Percentiles rank a stretch among this genome's conserved stretches.
phyloP scores from a whole-genome alignment of 2,113 vertebrate genomes.

The Corydoras sp. region DNA sequence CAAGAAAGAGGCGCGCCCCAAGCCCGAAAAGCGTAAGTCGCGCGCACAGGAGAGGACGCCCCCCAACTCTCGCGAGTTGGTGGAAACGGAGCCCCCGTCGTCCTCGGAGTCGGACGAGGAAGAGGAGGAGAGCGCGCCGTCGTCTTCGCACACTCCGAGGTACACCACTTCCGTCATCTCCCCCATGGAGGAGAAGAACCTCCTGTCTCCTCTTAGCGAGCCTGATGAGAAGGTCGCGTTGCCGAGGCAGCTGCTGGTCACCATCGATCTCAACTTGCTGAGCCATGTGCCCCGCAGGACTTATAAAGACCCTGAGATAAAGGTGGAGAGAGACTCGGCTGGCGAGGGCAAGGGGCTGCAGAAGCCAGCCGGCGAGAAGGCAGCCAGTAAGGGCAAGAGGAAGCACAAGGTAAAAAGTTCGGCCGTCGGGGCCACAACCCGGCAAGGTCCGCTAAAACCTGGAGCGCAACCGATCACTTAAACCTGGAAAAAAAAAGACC shows the following conservation, averaged over 20 bases:
- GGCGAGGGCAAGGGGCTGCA: constrained; percentile 75
- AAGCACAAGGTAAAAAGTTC: constrained; percentile 79
- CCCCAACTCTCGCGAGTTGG: constrained; percentile 90
- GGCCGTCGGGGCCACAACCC: no score
- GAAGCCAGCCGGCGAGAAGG: constrained; percentile 81
- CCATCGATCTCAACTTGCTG: constrained; percentile 92
- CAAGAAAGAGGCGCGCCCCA: constrained; percentile 65
- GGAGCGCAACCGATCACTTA: no score
- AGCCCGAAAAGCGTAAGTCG: constrained; percentile 83
- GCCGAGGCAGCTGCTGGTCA: constrained; percentile 78
- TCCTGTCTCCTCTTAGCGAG: constrained; percentile 91
- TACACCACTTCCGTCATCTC: constrained; percentile 88
- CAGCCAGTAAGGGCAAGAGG: constrained; percentile 83
- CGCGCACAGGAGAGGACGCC: constrained; percentile 80
- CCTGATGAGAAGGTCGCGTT: constrained; percentile 81
- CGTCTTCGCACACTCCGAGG: constrained; percentile 93
- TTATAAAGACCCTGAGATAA: constrained; percentile 82
- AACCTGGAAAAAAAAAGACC: no score
- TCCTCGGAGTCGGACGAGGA: constrained; percentile 95
- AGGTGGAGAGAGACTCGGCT: constrained; percentile 78
- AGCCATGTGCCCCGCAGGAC: constrained; percentile 85
- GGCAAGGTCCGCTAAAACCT: no score
- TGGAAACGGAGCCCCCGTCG: constrained; percentile 91
- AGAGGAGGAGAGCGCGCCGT: constrained; percentile 91
- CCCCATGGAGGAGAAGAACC: constrained; percentile 93